A percentile compares a stretch with the other conserved stretches of the same genome.
These are phyloP conservation scores for Pristionchus japonicus DNA, from an alignment of 2,888 invertebrate species.

Conservation along the genomic window DNA sequence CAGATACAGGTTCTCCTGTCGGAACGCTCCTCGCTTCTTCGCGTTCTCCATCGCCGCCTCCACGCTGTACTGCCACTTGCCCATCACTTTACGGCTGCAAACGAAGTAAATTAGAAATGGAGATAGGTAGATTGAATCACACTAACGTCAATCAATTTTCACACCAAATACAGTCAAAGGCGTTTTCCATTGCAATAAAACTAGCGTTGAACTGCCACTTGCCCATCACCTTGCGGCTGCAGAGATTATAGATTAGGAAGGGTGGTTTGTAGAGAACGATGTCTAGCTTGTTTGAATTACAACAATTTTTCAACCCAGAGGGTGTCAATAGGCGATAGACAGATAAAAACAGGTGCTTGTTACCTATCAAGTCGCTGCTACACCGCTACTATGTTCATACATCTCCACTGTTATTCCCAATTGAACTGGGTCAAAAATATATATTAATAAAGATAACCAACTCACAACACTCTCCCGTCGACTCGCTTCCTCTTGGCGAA, in stretches of 20 bases:
- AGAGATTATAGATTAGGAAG: too few species aligned
- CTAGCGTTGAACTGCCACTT: slow-evolving; percentile 28
- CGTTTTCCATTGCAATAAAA: neutral
- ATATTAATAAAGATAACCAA: neutral
- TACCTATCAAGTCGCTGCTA: neutral
- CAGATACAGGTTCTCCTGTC: slow-evolving; percentile 35
- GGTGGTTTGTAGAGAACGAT: too few species aligned
- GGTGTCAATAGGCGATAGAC: too few species aligned
- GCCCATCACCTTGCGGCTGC: slow-evolving; percentile 27
- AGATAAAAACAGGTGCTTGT: too few species aligned
- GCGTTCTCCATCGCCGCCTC: neutral
- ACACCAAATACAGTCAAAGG: too few species aligned
- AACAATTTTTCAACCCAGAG: too few species aligned
- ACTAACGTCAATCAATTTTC: too few species aligned
- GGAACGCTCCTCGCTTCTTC: slow-evolving; percentile 28
- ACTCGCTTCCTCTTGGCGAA: slow-evolving; percentile 48
- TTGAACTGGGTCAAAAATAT: too few species aligned
- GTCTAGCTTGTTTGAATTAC: too few species aligned
- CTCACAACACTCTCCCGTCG: neutral
- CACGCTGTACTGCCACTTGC: slow-evolving; percentile 39
- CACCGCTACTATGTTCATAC: neutral
- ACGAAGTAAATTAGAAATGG: too few species aligned
- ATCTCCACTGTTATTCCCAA: neutral
- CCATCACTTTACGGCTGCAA: slow-evolving; percentile 30
- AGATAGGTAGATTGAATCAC: too few species aligned